Evolutionary conservation across 2,797 vertebrate genomes (phyloP).

Genomic region (Danio jaintianensis): DNA sequence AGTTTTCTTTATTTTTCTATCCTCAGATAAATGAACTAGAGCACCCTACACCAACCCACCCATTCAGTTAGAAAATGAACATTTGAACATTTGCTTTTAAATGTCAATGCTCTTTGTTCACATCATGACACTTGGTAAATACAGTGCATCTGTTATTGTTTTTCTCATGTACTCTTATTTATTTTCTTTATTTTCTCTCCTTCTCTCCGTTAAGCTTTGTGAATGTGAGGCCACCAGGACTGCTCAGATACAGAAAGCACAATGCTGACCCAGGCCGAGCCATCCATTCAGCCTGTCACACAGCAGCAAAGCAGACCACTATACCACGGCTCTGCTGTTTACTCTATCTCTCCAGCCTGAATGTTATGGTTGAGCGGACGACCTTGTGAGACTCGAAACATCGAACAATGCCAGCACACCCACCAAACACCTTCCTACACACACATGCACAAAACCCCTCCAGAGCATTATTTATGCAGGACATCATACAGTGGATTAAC

Average conservation of each 20-base stretch:
- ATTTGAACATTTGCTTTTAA: background rate
- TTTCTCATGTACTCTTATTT: background rate
- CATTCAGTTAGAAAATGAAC: background rate
- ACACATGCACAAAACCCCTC: constrained; percentile 44
- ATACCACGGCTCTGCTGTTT: constrained; percentile 31
- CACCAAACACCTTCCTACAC: constrained; percentile 48
- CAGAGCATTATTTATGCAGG: constrained; percentile 49
- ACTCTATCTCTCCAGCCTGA: constrained; percentile 36
- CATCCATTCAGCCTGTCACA: constrained; percentile 48
- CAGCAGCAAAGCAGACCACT: constrained; percentile 14
- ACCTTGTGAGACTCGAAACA: constrained; percentile 49
- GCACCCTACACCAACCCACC: no score
- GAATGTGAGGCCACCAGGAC: constrained; percentile 23
- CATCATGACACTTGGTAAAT: constrained; percentile 5
- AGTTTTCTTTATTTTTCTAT: no score
- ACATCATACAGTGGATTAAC: constrained; percentile 48
- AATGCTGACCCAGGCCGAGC: constrained; percentile 42
- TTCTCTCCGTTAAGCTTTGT: constrained; percentile 33
- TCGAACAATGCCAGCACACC: constrained; percentile 46
- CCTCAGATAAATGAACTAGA: no score
- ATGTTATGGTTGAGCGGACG: constrained; percentile 41
- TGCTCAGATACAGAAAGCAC: constrained; percentile 36
- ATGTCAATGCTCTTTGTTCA: constrained; percentile 3
- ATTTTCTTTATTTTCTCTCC: constrained; percentile 3
- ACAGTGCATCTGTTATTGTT: constrained; percentile 12